Conservation (phyloP, 2,888 invertebrate species). For the Caenorhabditis afra region DNA sequence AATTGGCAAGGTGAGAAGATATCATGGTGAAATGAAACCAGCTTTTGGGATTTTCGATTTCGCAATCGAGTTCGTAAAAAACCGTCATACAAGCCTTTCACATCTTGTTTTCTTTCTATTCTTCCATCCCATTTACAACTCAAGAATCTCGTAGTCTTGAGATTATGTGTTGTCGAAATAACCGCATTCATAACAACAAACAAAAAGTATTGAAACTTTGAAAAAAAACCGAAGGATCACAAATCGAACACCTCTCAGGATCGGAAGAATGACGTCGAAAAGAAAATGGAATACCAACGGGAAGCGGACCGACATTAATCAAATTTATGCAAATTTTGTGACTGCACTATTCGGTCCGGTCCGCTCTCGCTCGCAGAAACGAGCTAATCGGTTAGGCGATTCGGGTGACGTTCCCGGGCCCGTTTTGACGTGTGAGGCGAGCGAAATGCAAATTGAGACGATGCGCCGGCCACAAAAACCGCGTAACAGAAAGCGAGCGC, state of each 20-base stretch:
- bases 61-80: conserved; percentile 7
- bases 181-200: too few relatives aligned
- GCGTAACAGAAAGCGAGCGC: conserved; percentile 24
- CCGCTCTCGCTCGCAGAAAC: conserved; percentile 8
- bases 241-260: too few relatives aligned
- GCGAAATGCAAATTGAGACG: conserved; percentile 42
- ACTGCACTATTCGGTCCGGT: conserved; percentile 42
- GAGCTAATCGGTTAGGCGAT: conserved; percentile 53
- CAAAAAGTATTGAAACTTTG: too few relatives aligned
- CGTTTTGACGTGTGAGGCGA: conserved; percentile 23
- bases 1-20: conserved; percentile 4
- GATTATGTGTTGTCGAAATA: too few relatives aligned
- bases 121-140: too few relatives aligned
- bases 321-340: conserved; percentile 54
- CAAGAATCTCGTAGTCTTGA: too few relatives aligned
- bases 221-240: too few relatives aligned
- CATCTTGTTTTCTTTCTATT: background rate
- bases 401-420: conserved; percentile 26
- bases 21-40: conserved; percentile 13
- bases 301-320: conserved; percentile 43
- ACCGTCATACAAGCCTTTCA: conserved; percentile 1
- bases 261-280: background rate
- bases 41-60: background rate
- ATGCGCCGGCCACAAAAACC: conserved; percentile 18
- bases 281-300: conserved; percentile 34